These are phyloP conservation scores for Nasonia longicornis DNA, from an alignment of 1,140 invertebrate genomes.

Conservation along the genomic window DNA sequence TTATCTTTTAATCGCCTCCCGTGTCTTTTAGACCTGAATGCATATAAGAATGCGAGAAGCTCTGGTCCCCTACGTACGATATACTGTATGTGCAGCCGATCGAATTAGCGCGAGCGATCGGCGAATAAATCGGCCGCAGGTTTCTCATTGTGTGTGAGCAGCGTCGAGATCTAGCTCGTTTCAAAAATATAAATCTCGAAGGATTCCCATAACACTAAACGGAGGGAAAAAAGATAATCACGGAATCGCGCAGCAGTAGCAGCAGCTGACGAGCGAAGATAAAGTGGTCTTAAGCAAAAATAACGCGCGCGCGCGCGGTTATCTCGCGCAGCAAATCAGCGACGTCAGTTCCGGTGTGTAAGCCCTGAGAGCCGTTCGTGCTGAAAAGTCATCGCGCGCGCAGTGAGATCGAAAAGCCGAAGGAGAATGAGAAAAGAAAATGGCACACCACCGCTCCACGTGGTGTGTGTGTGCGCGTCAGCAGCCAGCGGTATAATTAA, in stretches of 20 bases:
- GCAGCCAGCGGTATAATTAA: constrained; percentile 39
- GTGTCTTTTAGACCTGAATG: background rate
- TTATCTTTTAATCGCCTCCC: constrained; percentile 32
- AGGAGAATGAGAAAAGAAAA: constrained; percentile 13
- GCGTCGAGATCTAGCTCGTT: too few relatives aligned
- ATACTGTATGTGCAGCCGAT: background rate
- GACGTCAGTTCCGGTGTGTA: constrained; percentile 35
- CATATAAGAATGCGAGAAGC: background rate
- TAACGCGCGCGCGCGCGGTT: constrained; percentile 1
- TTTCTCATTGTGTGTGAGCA: background rate
- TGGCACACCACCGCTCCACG: background rate
- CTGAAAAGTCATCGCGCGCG: background rate
- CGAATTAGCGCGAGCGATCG: background rate
- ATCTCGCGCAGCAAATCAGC: constrained; percentile 34
- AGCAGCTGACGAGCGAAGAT: constrained; percentile 27
- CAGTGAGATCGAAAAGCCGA: constrained; percentile 17
- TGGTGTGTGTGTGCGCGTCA: constrained; percentile 29
- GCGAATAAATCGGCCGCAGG: background rate
- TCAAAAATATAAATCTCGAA: too few relatives aligned
- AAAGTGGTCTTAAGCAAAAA: constrained; percentile 41
- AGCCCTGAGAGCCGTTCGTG: background rate
- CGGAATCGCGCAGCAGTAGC: background rate
- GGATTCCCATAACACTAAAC: too few relatives aligned
- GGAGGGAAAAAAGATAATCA: background rate
- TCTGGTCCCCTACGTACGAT: too few relatives aligned